Evolutionary conservation across 2,888 invertebrate species (phyloP).

Genomic region (Microctonus brassicae): DNA sequence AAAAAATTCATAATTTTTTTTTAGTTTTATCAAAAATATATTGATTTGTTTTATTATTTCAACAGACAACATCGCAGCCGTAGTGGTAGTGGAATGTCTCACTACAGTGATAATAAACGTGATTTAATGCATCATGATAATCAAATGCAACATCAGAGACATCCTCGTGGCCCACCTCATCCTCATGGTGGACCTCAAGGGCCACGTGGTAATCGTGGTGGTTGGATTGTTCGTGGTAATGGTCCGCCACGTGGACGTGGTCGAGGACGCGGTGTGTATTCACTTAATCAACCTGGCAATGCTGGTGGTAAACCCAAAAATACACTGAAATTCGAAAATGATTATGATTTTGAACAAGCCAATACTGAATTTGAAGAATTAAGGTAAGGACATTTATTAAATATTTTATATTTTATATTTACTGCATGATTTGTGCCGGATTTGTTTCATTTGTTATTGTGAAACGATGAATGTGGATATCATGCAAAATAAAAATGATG

Average conservation of each 20-base stretch:
- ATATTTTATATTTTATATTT: not conserved
- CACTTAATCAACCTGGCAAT: slow-evolving; percentile 63
- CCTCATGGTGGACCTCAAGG: slow-evolving; percentile 63
- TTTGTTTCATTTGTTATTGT: slow-evolving; percentile 53
- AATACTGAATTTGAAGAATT: slow-evolving; percentile 97
- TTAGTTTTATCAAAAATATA: too few species aligned
- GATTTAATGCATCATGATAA: slow-evolving; percentile 55
- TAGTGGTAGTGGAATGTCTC: slow-evolving; percentile 60
- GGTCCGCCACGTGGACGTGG: slow-evolving; percentile 64
- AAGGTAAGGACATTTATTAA: slow-evolving; percentile 63
- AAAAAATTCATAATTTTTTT: too few species aligned
- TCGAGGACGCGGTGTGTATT: slow-evolving; percentile 65
- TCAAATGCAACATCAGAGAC: slow-evolving; percentile 43
- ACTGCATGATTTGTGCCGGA: slow-evolving; percentile 62
- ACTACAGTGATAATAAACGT: slow-evolving; percentile 62
- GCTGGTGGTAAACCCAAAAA: slow-evolving; percentile 73
- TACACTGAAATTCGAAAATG: slow-evolving; percentile 92
- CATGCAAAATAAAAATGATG: slow-evolving; percentile 60
- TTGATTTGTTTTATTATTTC: not conserved
- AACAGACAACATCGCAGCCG: slow-evolving; percentile 47
- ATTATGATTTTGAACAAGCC: slow-evolving; percentile 98
- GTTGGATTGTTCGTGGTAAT: slow-evolving; percentile 66
- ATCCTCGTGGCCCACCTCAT: slow-evolving; percentile 43
- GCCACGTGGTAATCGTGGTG: slow-evolving; percentile 66
- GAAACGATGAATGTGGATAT: slow-evolving; percentile 60